phyloP scores from a whole-genome alignment of 2,888 invertebrate species.

The Carpatolechia fugitivella region DNA sequence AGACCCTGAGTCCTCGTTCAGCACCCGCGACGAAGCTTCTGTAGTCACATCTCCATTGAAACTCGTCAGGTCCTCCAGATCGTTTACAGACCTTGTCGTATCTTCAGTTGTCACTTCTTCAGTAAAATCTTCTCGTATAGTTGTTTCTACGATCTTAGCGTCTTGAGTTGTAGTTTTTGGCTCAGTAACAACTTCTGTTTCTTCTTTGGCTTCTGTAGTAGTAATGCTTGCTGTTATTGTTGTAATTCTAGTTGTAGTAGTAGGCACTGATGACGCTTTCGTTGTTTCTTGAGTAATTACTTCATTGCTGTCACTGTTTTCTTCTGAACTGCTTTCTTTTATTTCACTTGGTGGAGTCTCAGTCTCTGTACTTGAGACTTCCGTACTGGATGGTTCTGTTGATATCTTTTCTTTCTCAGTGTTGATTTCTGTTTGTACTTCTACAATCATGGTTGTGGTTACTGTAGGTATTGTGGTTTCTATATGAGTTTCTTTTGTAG shows the following conservation, averaged over 20 bases:
- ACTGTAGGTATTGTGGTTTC: conserved; percentile 31
- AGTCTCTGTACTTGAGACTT: conserved; percentile 25
- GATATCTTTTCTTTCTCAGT: conserved; percentile 47
- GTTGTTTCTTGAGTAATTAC: conserved; percentile 45
- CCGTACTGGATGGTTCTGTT: conserved; percentile 32
- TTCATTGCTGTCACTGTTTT: conserved; percentile 63
- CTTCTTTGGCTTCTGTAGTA: conserved; percentile 23
- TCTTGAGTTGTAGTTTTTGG: conserved; percentile 34
- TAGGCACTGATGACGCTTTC: conserved; percentile 24
- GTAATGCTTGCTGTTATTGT: conserved; percentile 26
- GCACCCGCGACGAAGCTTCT: conserved; percentile 49
- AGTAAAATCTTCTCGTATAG: conserved; percentile 35
- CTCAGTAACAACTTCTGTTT: conserved; percentile 25
- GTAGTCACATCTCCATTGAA: conserved; percentile 56
- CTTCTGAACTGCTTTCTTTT: conserved; percentile 43
- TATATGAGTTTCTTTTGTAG: conserved; percentile 15
- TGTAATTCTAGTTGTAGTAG: conserved; percentile 31
- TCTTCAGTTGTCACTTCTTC: conserved; percentile 41
- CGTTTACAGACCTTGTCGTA: conserved; percentile 46
- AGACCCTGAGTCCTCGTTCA: conserved; percentile 69
- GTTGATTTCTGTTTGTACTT: conserved; percentile 55
- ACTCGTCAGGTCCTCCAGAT: conserved; percentile 49
- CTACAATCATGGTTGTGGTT: conserved; percentile 50
- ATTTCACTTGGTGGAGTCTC: conserved; percentile 30
- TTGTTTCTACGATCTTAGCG: conserved; percentile 41